Evolutionary conservation across 35 echinoderm and acorn worm genomes (phyloP), one percentile per base, ranked within the genome.

Genomic region (Acanthaster planci): DNA sequence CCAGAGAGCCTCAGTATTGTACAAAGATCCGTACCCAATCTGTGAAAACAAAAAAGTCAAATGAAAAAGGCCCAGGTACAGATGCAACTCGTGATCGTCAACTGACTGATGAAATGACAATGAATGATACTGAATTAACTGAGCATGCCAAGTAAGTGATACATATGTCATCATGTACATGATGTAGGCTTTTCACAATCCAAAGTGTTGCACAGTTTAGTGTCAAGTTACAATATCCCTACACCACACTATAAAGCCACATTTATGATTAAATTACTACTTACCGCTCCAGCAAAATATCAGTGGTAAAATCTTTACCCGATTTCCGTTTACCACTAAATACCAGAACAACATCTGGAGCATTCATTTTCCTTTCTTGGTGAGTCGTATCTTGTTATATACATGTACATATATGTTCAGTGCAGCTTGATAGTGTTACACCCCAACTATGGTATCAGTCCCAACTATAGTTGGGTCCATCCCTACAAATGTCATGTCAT

Each of bases 321-420:
- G 86, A 87, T 80, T 87, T 87, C 15, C 86, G 76, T 23, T 87
- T 87, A 7, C 86, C 86, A 56, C 86, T 87, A 37, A 87, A 87
- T 4, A 87, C 68, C 12, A 87, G 39, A 37, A 87, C 50, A 30
- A 80, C 86, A 23, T 56, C 52, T n/a, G 86, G 86, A 34, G 39
- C 3, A 35, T 40, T 52, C 19, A 67, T 44, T 15, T 64, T 58
- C 42, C 4, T 47, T 47, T 47, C 12, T 47, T 6, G 12, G 4
- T 4, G 12, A 6, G 4, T 47, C 42, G 42, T 47, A 12, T 47
- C 12, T 47, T 47, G 12, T 47, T 12, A 47, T 47, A 12, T n/a
- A n/a, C n/a, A n/a, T n/a, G n/a, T n/a, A n/a, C n/a, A n/a, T n/a
- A n/a, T n/a, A n/a, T n/a, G n/a, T n/a, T n/a, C n/a, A n/a, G n/a